These are phyloP conservation scores for Notamacropus eugenii DNA, from an alignment of 2,797 vertebrate species.

Conservation along the genomic window DNA sequence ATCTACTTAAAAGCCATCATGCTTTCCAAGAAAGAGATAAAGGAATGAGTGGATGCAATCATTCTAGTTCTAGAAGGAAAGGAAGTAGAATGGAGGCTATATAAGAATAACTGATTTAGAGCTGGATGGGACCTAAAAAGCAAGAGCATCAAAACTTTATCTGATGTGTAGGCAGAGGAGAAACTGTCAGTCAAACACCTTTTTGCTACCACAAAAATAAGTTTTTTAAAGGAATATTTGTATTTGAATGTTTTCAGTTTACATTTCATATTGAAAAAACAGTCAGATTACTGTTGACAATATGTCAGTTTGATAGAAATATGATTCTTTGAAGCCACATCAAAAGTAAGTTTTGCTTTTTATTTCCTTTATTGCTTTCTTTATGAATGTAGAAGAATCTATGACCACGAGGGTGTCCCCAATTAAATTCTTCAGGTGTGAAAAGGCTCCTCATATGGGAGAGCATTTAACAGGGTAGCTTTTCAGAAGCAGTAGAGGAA, in stretches of 20 bases:
- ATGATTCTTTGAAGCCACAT: constrained; percentile 18
- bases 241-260: constrained; percentile 49
- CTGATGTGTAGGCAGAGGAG: background rate
- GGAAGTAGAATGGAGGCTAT: background rate
- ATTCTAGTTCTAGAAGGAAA: background rate
- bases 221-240: constrained; percentile 42
- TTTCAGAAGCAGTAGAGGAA: background rate
- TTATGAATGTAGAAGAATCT: background rate
- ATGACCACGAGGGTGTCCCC: background rate
- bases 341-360: constrained; percentile 29
- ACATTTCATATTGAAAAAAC: constrained; percentile 39
- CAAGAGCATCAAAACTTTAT: background rate
- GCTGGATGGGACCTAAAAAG: background rate
- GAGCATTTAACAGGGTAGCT: background rate
- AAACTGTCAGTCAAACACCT: background rate
- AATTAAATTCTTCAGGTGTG: background rate
- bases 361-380: background rate
- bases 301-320: constrained; percentile 42
- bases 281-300: constrained; percentile 47
- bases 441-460: background rate
- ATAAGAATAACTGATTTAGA: background rate
- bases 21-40: background rate
- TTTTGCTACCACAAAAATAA: constrained; percentile 29
- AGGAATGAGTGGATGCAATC: background rate
- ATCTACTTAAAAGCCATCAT: background rate